phyloP scores from a whole-genome alignment of 1,140 invertebrate genomes.

The Hylyphantes graminicola region DNA sequence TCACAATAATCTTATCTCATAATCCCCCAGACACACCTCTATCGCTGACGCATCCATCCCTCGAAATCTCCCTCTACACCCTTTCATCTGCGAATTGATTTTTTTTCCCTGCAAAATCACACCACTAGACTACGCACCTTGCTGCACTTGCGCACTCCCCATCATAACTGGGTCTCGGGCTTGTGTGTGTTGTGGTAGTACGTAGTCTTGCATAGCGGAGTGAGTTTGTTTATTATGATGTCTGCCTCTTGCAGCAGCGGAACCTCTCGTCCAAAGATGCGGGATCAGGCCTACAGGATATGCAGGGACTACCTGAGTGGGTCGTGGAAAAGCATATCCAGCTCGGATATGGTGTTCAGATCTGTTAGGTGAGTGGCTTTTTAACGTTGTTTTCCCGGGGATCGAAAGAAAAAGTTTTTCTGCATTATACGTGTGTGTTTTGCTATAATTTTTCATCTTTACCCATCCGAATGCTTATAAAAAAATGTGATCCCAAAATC shows the following conservation, averaged over 20 bases:
- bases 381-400: conserved; percentile 16
- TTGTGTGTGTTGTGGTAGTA: background rate
- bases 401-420: background rate
- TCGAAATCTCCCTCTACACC: too few species aligned
- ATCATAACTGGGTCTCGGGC: background rate
- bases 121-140: background rate
- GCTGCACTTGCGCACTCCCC: conserved; percentile 25
- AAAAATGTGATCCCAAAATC: too few species aligned
- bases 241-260: conserved; percentile 32
- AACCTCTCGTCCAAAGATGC: conserved; percentile 73
- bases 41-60: too few species aligned
- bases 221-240: conserved; percentile 22
- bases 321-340: conserved; percentile 83
- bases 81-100: too few species aligned
- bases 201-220: conserved; percentile 1
- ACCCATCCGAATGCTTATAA: background rate
- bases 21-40: too few species aligned
- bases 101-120: too few species aligned
- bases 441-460: background rate
- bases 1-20: too few species aligned
- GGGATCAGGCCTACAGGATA: conserved; percentile 82
- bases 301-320: conserved; percentile 88
- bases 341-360: conserved; percentile 80
- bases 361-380: conserved; percentile 78
- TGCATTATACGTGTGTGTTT: background rate